Conservation (phyloP, 64 coral and sea anemone genomes). For the Montipora capricornis region DNA sequence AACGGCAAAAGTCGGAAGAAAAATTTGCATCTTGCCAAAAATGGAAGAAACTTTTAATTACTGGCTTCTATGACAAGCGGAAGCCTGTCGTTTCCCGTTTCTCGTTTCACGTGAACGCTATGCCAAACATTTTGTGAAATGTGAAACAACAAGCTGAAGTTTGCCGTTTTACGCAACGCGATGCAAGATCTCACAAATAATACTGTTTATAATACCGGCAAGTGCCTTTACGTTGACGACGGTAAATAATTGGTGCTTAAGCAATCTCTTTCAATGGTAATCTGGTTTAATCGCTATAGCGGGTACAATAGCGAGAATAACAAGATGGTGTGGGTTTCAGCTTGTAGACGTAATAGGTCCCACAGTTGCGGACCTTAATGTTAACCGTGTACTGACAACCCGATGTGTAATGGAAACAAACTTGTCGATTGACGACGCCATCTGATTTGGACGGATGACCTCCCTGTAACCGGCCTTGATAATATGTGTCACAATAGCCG, state of each 20-base stretch:
- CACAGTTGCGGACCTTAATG: neutral
- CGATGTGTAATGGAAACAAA: neutral
- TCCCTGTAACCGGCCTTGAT: conserved; percentile 16
- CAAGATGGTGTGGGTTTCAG: neutral
- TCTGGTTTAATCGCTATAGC: neutral
- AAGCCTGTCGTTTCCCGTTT: no score
- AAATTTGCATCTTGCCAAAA: no score
- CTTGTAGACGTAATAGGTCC: neutral
- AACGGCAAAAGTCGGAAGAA: no score
- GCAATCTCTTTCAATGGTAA: no score
- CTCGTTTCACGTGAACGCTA: rapidly evolving
- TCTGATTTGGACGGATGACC: neutral
- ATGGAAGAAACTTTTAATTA: no score
- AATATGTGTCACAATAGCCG: neutral
- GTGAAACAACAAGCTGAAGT: no score
- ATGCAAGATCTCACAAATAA: no score
- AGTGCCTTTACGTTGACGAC: no score
- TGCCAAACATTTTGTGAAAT: rapidly evolving
- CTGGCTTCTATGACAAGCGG: no score
- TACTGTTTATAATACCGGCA: no score
- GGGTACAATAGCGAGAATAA: neutral
- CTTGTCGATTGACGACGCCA: neutral
- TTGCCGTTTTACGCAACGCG: no score
- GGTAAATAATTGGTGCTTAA: no score
- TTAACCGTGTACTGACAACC: rapidly evolving